Evolutionary conservation across 2,888 invertebrate genomes (phyloP), one percentile per base, ranked within the genome.

Genomic region (Cheilosia soror): DNA sequence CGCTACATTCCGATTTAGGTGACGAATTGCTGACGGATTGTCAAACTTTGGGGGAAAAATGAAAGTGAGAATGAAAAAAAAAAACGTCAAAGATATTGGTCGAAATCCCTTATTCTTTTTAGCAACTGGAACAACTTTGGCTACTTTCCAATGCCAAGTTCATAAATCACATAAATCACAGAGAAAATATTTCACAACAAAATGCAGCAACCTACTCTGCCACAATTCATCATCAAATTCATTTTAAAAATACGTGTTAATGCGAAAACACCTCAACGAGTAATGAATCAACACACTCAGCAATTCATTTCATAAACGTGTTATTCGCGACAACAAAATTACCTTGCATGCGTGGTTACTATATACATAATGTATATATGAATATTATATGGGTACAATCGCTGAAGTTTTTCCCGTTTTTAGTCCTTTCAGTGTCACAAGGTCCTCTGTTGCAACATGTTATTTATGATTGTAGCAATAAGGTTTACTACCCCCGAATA

Each of bases 281-380:
- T 49, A 57, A 65, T 58, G 51, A 79, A 65, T 72, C 65, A 71
- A 51, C 55, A 57, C 49, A 25, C 62, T 69, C 62, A 37, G 53
- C 20, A 62, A 29, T 62, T 62, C 20, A 53, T 72, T 72, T 11
- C 42, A 53, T 62, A 53, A 62, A 53, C 62, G 49, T 62, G 62
- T 42, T 53, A 72, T 51, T 62, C 37, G 20, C 72, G 62, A 72
- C 62, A 51, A 9, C 29, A 53, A 62, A 60, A 42, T 62, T 72
- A 62, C 40, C 42, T 51, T 29, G 72, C 51, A 72, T 29, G 3
- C 29, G 27, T 13, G 3, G 6, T 20, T 15, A 29, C 20, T 20
- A 20, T 20, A 20, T 20, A 2, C n/a, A 42, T 20, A 37, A 9
- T 25, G 15, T 15, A n/a, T 15, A 15, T 44, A 15, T n/a, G 44